Evolutionary conservation across 2,113 vertebrate species (phyloP), one percentile per base, ranked within the genome.

Genomic region (Muntiacus muntjak): DNA sequence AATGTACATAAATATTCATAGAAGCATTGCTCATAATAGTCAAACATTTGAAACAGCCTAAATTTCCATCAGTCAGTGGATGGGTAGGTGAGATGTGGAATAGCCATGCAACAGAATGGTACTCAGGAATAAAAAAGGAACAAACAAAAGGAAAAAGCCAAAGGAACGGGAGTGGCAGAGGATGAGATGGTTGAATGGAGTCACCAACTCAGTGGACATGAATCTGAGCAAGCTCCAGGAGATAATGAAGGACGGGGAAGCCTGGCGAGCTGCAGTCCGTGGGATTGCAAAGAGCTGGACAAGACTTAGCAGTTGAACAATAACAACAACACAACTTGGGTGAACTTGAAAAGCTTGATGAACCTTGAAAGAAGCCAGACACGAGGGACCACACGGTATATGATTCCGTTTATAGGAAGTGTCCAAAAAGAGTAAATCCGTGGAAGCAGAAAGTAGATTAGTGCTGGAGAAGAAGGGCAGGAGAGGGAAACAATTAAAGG

Each of bases 71-170:
- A 3, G 0, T 14, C 15, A 4, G 36, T 50, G 16, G n/a, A 4
- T 36, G 40, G 47, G 40, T 26, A 12, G 12, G 55, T 4, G 43
- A 33, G 36, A 33, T 7, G 7, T 16, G 60, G 40, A 11, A 1
- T 5, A 2, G 33, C 2, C 17, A 0, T 12, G 25, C 2, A 12
- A 8, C 1, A 0, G 36, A 71, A 40, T 54, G 26, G 36, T 60
- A 57, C 40, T 85, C 52, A 7, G 67, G 26, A 21, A 15, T n/a
- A 14, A 13, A 82, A 71, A 74, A 76, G 25, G 87, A 40, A 8
- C 43, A 16, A 36, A 26, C 30, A 13, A 0, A 71, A 26, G 71
- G 40, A 76, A 4, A 14, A 76, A 71, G n/a, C n/a, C 10, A 6
- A 40, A 71, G 67, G 5, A 26, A 26, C 43, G 40, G 23, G 40